Evolutionary conservation across 2,797 vertebrate genomes (phyloP), one percentile per base, ranked within the genome.

Genomic region (Bryconaethiops microstoma): DNA sequence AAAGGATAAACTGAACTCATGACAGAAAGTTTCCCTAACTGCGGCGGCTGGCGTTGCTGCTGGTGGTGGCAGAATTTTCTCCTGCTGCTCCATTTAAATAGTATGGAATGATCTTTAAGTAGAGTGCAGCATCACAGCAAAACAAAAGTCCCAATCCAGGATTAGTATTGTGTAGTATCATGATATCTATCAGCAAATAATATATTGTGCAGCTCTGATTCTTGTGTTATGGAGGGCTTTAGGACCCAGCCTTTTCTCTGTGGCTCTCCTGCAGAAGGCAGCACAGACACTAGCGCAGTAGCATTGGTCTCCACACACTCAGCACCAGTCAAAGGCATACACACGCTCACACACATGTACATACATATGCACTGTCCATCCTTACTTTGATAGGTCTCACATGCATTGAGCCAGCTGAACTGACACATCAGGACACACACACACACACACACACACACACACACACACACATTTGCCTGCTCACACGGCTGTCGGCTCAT

Each of bases 261-360:
- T 82, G 85, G 86, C 86, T 89, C 88, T 87, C 92, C 94, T 93
- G 93, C 95, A 95, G 92, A 87, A 87, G 91, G 90, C 93, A 92
- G 89, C 82, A 85, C 94, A 94, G 91, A 95, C 95, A 90, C 92
- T 94, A 93, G 95, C 94, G 94, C 96, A 96, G 93, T 94, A 93
- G 92, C 91, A 90, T 92, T 64, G 63, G 72, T 83, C 25, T 83
- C 52, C 83, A 94, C 94, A 94, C 87, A 88, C 79, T 50, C 87
- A 88, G 82, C 86, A 75, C 50, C 80, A 59, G 62, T 76, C 74
- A 87, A 73, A 74, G 25, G 71, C 67, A 79, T 55, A 69, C 54
- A 74, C 40, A 50, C 59, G 70, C 21, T 21, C 78, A 40, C 50
- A 65, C 42, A 59, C 69, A 80, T 25, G 48, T 55, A 62, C 62